These are phyloP conservation scores for Propithecus perrieri DNA, from an alignment of 2,797 vertebrate genomes.

Conservation along the genomic window DNA sequence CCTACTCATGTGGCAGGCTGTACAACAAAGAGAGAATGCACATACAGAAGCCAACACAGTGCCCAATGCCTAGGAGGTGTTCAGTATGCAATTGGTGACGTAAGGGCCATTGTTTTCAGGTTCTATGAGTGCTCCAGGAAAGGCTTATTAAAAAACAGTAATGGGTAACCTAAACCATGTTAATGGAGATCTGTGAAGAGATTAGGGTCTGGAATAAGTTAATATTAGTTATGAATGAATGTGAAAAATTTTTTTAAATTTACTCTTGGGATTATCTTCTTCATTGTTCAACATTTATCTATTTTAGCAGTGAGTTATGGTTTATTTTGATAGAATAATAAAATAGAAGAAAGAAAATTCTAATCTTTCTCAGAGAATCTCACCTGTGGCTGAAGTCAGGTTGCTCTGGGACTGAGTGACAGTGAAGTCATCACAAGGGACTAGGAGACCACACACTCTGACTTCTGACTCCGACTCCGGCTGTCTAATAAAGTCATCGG, in stretches of 20 bases:
- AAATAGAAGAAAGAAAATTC: neutral
- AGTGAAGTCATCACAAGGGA: neutral
- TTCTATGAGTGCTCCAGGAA: neutral
- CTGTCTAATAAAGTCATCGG: neutral
- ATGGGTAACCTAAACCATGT: neutral
- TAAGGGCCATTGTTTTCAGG: neutral
- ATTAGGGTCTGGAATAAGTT: neutral
- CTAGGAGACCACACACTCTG: neutral
- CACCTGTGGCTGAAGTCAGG: neutral
- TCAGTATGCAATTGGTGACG: neutral
- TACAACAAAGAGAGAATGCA: neutral
- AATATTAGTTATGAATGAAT: neutral
- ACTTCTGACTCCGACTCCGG: neutral
- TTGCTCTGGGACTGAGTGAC: neutral
- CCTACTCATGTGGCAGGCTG: neutral
- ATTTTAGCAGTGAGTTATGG: neutral
- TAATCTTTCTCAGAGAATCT: neutral
- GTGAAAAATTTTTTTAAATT: neutral
- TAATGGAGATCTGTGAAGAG: neutral
- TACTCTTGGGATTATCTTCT: neutral
- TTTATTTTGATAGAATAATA: conserved; percentile 25
- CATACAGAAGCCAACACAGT: neutral
- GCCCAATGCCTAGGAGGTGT: neutral
- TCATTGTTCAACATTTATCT: neutral
- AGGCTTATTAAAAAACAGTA: neutral